A percentile compares a stretch with the other conserved stretches of the same genome.
Evolutionary conservation across 2,797 vertebrate species (phyloP).

Genomic region (Premnoplex brunnescens): DNA sequence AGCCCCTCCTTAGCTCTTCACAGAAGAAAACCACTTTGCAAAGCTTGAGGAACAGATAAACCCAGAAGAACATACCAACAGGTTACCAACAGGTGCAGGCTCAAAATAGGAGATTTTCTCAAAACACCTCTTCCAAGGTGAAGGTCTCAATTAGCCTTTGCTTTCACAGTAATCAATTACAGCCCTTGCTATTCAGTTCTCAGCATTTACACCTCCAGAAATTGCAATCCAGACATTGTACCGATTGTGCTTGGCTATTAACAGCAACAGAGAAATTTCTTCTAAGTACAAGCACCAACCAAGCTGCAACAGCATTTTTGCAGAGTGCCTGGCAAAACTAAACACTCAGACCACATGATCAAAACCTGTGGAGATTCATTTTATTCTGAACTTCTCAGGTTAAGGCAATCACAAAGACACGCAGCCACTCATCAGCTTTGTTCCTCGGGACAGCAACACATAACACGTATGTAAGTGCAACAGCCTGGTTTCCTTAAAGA

Average conservation of each 20-base stretch:
- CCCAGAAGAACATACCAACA: neutral
- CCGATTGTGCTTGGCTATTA: rapidly evolving
- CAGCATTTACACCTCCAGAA: neutral
- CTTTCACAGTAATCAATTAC: neutral
- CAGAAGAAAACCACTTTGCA: neutral
- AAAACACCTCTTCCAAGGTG: neutral
- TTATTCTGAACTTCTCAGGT: neutral
- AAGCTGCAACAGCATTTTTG: neutral
- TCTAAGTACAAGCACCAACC: neutral
- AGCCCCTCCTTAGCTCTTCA: neutral
- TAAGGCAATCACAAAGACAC: neutral
- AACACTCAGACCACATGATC: neutral
- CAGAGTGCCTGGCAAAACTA: neutral
- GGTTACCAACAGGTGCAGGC: neutral
- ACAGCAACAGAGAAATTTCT: neutral
- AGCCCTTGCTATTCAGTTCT: neutral
- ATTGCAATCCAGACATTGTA: neutral
- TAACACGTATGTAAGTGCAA: rapidly evolving
- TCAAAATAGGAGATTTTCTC: neutral
- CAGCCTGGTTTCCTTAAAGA: neutral
- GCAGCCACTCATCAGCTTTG: rapidly evolving
- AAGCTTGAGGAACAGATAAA: neutral
- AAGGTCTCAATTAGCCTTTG: neutral
- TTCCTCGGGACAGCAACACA: neutral
- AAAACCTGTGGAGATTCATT: neutral